Evolutionary conservation across 2,797 vertebrate genomes (phyloP).

Genomic region (Tadarida brasiliensis): DNA sequence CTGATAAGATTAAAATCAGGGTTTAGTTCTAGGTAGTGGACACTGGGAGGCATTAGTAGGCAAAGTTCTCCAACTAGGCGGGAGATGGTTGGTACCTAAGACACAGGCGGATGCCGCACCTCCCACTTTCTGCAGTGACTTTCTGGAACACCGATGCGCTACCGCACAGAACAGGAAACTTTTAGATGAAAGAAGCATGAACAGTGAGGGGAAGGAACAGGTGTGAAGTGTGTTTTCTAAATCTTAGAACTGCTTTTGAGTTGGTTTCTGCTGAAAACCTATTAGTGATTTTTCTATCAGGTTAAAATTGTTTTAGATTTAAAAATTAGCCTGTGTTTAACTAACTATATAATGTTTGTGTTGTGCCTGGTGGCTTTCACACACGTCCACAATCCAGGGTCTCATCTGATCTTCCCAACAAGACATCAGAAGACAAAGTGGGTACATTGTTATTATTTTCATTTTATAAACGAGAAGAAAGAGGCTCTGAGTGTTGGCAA

Average conservation of each 20-base stretch:
- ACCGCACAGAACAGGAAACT: neutral
- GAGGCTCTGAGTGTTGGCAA: neutral
- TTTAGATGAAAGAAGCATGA: neutral
- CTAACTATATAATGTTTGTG: neutral
- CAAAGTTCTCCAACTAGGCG: neutral
- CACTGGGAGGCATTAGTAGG: neutral
- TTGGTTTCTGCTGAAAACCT: neutral
- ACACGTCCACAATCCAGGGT: neutral
- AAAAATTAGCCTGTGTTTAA: neutral
- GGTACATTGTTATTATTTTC: neutral
- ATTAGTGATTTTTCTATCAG: neutral
- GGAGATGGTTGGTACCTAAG: neutral
- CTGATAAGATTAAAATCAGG: neutral
- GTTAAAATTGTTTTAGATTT: neutral
- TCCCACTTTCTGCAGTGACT: neutral
- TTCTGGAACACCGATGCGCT: neutral
- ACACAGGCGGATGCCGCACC: fast-evolving
- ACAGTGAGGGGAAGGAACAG: neutral
- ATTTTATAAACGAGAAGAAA: neutral
- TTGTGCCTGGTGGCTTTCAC: neutral
- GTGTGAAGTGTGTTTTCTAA: neutral
- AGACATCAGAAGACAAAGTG: neutral
- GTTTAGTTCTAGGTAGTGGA: neutral
- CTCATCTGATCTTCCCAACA: neutral
- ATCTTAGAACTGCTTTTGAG: neutral